These are phyloP conservation scores for Harpagoxenus sublaevis DNA, from an alignment of 2,888 invertebrate species.

Conservation along the genomic window DNA sequence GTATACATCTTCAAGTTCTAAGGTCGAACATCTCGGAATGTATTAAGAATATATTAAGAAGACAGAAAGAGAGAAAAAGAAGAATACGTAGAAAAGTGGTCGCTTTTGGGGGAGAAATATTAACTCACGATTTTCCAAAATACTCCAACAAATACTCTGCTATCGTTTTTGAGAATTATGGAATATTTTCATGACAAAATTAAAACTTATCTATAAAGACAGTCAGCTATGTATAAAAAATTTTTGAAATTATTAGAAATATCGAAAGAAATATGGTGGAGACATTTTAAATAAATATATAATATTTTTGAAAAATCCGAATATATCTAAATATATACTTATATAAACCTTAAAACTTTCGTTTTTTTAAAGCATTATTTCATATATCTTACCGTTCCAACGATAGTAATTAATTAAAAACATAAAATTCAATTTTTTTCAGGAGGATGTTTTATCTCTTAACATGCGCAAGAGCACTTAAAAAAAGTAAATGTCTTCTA, in stretches of 20 bases:
- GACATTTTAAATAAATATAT: not conserved
- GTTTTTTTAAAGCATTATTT: not conserved
- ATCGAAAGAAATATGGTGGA: not conserved
- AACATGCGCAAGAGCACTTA: not conserved
- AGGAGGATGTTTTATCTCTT: not conserved
- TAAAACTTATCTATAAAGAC: not conserved
- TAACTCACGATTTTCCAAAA: not conserved
- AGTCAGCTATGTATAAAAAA: not conserved
- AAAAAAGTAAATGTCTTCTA: not conserved
- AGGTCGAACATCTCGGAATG: not conserved
- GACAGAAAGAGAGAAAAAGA: not conserved
- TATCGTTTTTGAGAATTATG: not conserved
- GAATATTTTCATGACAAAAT: constrained; percentile 1
- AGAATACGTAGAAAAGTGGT: not conserved
- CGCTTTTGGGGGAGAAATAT: not conserved
- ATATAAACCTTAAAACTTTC: not conserved
- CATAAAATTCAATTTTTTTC: not conserved
- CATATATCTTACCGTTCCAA: not conserved
- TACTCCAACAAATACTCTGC: too few relatives aligned
- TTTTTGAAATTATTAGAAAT: not conserved
- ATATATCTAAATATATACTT: not conserved
- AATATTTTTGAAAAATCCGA: not conserved
- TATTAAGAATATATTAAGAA: not conserved
- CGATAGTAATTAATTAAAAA: not conserved
- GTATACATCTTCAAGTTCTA: not conserved